A percentile compares a stretch with the other conserved stretches of the same genome.
phyloP scores from a whole-genome alignment of 2,888 invertebrate genomes.

The Spodoptera littoralis region DNA sequence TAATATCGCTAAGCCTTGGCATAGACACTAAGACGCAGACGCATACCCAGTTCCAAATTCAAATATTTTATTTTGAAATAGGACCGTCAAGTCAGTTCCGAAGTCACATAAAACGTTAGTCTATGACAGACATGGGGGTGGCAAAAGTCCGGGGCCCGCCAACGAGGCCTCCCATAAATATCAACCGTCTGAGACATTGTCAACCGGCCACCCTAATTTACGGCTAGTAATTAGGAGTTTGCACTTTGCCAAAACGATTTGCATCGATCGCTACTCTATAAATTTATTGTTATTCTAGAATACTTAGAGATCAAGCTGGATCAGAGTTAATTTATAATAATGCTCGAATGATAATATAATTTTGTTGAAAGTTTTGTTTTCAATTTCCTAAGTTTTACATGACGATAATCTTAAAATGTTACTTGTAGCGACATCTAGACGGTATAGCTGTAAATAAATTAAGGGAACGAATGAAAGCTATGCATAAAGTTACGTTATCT shows the following conservation, averaged over 20 bases:
- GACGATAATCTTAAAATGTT: background rate
- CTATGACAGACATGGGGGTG: slow-evolving; percentile 75
- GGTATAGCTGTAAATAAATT: background rate
- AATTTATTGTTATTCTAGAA: slow-evolving; percentile 51
- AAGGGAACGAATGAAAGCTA: too few relatives aligned
- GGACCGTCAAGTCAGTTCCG: slow-evolving; percentile 57
- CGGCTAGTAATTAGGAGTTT: slow-evolving; percentile 88
- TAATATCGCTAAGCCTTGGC: slow-evolving; percentile 1
- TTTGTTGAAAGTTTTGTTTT: slow-evolving; percentile 28
- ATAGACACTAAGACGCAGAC: slow-evolving; percentile 37
- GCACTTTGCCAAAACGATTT: slow-evolving; percentile 89
- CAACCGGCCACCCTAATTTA: slow-evolving; percentile 88
- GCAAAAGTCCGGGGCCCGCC: slow-evolving; percentile 76
- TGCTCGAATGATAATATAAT: slow-evolving; percentile 15
- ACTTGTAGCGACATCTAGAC: slow-evolving; percentile 38
- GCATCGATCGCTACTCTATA: slow-evolving; percentile 79
- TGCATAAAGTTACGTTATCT: background rate
- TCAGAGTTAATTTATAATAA: slow-evolving; percentile 35
- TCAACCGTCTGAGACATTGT: slow-evolving; percentile 86
- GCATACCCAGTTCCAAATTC: slow-evolving; percentile 41
- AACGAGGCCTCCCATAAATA: slow-evolving; percentile 83
- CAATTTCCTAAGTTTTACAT: slow-evolving; percentile 17
- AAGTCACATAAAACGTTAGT: slow-evolving; percentile 68
- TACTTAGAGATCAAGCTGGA: slow-evolving; percentile 16
- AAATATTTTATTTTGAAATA: slow-evolving; percentile 55